Percentiles rank a stretch among this genome's conserved stretches.
These are phyloP conservation scores for Mus minutoides DNA, from an alignment of 2,797 vertebrate species.

Conservation along the genomic window DNA sequence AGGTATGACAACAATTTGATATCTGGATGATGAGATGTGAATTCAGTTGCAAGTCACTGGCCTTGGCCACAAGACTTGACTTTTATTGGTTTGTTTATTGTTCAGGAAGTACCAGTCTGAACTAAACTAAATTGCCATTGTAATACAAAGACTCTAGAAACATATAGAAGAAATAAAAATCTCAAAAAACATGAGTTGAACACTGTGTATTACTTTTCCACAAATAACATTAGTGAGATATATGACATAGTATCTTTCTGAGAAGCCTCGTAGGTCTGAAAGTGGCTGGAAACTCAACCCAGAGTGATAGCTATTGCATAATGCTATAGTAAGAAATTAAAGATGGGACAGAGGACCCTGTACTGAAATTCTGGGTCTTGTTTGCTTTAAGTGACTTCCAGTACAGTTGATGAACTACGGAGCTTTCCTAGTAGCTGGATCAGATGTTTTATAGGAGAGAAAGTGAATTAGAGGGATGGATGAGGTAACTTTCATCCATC, in stretches of 20 bases:
- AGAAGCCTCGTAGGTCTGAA: fast-evolving
- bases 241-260: neutral
- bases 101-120: neutral
- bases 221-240: neutral
- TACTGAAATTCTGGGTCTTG: neutral
- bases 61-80: neutral
- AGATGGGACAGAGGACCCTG: fast-evolving
- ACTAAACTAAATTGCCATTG: neutral
- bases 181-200: neutral
- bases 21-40: fast-evolving
- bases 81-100: neutral
- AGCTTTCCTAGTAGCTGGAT: neutral
- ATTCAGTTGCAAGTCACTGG: neutral
- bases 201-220: neutral
- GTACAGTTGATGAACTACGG: neutral
- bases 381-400: neutral
- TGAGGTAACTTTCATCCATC: neutral
- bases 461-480: neutral
- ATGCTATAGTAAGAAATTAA: no score
- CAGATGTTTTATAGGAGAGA: neutral
- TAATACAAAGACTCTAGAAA: neutral
- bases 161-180: neutral
- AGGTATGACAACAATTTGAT: neutral
- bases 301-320: neutral
- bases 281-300: neutral